Conservation (phyloP, 2,113 vertebrate species). For the Pitta sordida region DNA sequence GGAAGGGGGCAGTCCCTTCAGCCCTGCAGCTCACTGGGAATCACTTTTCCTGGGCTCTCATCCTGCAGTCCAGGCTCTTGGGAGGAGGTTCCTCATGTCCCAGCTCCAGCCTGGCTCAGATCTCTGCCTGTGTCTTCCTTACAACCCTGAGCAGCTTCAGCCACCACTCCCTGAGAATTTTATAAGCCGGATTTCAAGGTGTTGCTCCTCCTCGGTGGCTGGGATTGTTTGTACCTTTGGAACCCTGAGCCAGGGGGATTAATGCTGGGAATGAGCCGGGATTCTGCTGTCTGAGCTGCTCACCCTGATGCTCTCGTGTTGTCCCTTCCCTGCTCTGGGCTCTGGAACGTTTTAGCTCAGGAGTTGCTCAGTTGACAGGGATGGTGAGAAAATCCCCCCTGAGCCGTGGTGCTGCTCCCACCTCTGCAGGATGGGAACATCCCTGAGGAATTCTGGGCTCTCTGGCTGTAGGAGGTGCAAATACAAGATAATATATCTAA, state of each 20-base stretch:
- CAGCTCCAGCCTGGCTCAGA: rapidly evolving
- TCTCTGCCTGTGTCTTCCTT: neutral
- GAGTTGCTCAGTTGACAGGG: neutral
- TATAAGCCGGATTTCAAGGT: neutral
- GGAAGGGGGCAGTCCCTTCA: neutral
- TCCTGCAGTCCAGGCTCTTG: neutral
- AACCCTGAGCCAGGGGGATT: neutral
- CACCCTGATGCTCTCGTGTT: neutral
- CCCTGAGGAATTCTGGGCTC: neutral
- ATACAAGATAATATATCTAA: neutral
- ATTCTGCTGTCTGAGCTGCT: neutral
- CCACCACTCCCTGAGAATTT: neutral
- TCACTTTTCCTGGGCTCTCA: neutral
- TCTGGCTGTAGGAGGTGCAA: neutral
- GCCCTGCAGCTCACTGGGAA: neutral
- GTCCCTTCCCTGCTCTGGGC: rapidly evolving
- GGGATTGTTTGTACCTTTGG: neutral
- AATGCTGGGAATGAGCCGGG: neutral
- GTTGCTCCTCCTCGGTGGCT: neutral
- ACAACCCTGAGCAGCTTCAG: neutral
- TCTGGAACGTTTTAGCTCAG: neutral
- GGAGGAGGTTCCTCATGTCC: neutral
- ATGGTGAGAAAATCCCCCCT: neutral
- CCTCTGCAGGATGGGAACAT: neutral
- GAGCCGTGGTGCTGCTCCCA: neutral